Base-by-base conservation (phyloP, 2,797 vertebrate species). In the Hyperoplus lanceolatus region DNA sequence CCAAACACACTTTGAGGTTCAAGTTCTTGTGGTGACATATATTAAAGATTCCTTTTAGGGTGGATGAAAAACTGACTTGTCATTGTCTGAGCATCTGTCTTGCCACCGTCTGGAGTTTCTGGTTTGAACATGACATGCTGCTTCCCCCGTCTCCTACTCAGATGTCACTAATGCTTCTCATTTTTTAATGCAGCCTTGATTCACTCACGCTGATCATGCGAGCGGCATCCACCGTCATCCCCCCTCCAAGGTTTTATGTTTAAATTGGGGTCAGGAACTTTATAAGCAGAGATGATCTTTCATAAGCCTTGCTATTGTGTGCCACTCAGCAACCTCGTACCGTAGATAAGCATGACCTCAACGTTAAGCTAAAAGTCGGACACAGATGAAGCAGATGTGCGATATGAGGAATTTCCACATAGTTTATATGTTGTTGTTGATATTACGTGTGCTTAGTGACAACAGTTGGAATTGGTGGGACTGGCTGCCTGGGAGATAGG, bases 231-330 rank as follows among this genome's bases (percentile, higher is more conserved):
- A 15, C 55, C 64, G 36, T 79, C 63, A 73, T 88, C 80, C 87
- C 53, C 61, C 53, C 61, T 59, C 4, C 0, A 57, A 77, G 73
- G 79, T 78, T 81, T 90, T 81, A 86, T 78, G 81, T 83, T 77
- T 90, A 83, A 87, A 90, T 82, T 90, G 79, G 70, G 83, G 82
- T 89, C 87, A 71, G 75, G 83, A 89, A 83, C 85, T 91, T 85
- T 75, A 82, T 82, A 90, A 91, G 90, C 76, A 15, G 53, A 84
- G 85, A 89, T 92, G 84, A 91, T 90, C 83, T 85, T 87, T 83
- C 80, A 75, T 60, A 87, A 89, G 91, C 77, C 66, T 70, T 63
- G 18, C 83, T 63, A 72, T 89, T 90, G 84, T 89, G 86, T 75
- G 49, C 59, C 78, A 43, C n/a, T 84, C 73, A 48, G 70, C 10